Base-by-base conservation (phyloP, 2,888 invertebrate genomes). In the Cosmia trapezina region DNA sequence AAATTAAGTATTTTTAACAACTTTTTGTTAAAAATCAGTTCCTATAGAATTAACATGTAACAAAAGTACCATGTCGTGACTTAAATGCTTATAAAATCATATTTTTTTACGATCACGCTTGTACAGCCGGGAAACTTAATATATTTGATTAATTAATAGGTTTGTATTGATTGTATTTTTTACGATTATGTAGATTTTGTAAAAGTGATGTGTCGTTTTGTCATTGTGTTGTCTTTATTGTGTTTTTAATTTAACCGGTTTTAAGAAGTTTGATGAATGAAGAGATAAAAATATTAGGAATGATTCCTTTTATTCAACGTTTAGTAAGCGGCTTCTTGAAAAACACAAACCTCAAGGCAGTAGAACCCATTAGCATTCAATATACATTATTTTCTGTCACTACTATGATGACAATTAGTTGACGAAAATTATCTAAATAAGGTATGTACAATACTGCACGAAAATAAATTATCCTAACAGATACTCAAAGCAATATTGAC, bases 141-240 rank as follows among this genome's bases (percentile, higher is more conserved):
- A 83, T 86, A 72, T 80, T 86, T 82, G 73, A 86, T 86, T 83
- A 80, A 81, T 76, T 70, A 78, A 73, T 64, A 53, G 61, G 54
- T 60, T 57, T 68, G 68, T 72, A 33, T 45, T 43, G 43, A 78
- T 70, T 63, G 59, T 75, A 54, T 43, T 73, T 70, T 67, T 70
- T 62, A 73, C 28, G n/a, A 66, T 63, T 67, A 63, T 70, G 62
- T 71, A 70, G 54, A 73, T 74, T 68, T 47, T 54, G 7, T 69
- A 67, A 68, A 65, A 41, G 43, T 60, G n/a, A 41, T 67, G 53
- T 61, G 37, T 43, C 17, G 6, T 47, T 66, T 28, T 51, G 19
- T 53, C 9, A 60, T 49, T 17, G 19, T 19, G 49, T 66, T 65
- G 51, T 56, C 8, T 57, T 43, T 57, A 62, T 37, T 45, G 7